A percentile compares a stretch with the other conserved stretches of the same genome.
Conservation (phyloP, 1,140 invertebrate species). For the Apocrypta bakeri region DNA sequence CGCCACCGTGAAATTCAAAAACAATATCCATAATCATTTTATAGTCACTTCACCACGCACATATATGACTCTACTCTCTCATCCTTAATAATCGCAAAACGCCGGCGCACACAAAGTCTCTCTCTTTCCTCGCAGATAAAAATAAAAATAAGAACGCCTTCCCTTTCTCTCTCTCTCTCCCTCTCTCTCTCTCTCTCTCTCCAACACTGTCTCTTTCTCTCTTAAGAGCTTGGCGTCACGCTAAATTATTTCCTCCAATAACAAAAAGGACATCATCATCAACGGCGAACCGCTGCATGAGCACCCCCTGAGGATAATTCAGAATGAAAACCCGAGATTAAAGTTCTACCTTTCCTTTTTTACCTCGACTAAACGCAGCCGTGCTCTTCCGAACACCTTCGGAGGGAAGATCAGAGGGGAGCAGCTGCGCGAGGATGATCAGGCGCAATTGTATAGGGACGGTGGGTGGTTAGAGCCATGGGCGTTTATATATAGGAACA, state of each 20-base stretch:
- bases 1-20: slow-evolving; percentile 7
- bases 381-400: slow-evolving; percentile 18
- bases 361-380: slow-evolving; percentile 28
- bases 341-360: slow-evolving; percentile 36
- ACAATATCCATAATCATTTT: slow-evolving; percentile 45
- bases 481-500: not conserved
- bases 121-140: too few relatives aligned
- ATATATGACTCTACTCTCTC: not conserved
- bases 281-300: slow-evolving; percentile 7
- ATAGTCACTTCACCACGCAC: slow-evolving; percentile 8
- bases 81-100: slow-evolving; percentile 31
- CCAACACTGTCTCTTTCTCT: not conserved
- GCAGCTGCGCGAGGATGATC: slow-evolving; percentile 4
- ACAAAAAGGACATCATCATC: slow-evolving; percentile 51
- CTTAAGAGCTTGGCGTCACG: slow-evolving; percentile 19
- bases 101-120: slow-evolving; percentile 15
- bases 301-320: slow-evolving; percentile 43
- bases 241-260: slow-evolving; percentile 51
- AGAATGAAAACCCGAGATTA: slow-evolving; percentile 50
- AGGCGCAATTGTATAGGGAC: slow-evolving; percentile 18
- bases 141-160: too few relatives aligned
- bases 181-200: too few relatives aligned
- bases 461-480: slow-evolving; percentile 25
- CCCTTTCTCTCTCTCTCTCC: not conserved
- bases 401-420: slow-evolving; percentile 9